A percentile compares a stretch with the other conserved stretches of the same genome.
phyloP scores from a whole-genome alignment of 2,797 vertebrate species.

The Vultur gryphus region DNA sequence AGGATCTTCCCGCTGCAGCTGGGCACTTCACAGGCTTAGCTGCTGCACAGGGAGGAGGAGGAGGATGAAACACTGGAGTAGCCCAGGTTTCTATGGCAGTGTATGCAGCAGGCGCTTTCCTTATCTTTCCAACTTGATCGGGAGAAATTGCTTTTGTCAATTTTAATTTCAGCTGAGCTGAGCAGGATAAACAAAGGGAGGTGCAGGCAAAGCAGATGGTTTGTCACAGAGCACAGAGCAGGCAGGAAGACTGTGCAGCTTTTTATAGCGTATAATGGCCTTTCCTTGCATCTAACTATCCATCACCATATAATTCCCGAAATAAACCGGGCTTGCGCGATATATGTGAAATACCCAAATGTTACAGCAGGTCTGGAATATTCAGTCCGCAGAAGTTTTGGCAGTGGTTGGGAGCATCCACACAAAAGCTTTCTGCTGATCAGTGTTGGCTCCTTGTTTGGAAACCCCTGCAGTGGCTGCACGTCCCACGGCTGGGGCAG shows the following conservation, averaged over 20 bases:
- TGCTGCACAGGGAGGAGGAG: neutral
- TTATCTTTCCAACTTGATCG: slow-evolving; percentile 40
- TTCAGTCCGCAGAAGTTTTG: neutral
- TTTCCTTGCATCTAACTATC: slow-evolving; percentile 36
- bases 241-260: slow-evolving; percentile 42
- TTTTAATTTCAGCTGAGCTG: slow-evolving; percentile 66
- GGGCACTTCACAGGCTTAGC: neutral
- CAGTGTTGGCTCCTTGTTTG: rapidly evolving
- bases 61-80: neutral
- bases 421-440: neutral
- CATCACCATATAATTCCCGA: slow-evolving; percentile 29
- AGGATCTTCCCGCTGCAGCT: slow-evolving; percentile 21
- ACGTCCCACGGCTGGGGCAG: neutral
- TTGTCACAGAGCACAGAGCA: slow-evolving; percentile 61
- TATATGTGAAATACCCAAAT: neutral
- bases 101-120: neutral
- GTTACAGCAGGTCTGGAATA: neutral
- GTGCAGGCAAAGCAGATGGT: slow-evolving; percentile 62
- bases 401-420: neutral
- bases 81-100: slow-evolving; percentile 46
- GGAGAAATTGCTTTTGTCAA: slow-evolving; percentile 61
- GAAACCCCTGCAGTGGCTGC: neutral
- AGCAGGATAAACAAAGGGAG: slow-evolving; percentile 57
- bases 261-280: slow-evolving; percentile 42
- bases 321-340: slow-evolving; percentile 6